Conservation (phyloP, 2,888 invertebrate genomes). For the Euzetes globulus region DNA sequence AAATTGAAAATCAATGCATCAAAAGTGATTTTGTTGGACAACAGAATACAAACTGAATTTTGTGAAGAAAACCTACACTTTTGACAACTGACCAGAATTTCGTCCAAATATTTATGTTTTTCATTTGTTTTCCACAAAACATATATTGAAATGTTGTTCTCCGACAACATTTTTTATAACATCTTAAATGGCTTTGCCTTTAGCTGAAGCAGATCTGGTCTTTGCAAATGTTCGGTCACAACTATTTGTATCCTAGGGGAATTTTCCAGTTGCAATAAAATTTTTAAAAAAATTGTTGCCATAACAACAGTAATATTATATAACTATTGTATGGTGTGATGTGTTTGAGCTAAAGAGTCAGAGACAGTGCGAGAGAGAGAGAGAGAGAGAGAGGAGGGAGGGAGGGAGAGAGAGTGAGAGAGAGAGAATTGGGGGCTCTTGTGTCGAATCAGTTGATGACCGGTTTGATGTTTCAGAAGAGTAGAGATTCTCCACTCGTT, state of each 20-base stretch:
- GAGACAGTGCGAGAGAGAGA: neutral
- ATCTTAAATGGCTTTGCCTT: neutral
- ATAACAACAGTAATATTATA: neutral
- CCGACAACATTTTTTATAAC: neutral
- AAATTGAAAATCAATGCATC: slow-evolving; percentile 7
- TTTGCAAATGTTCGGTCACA: neutral
- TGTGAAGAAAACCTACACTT: too few species aligned
- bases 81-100: neutral
- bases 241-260: neutral
- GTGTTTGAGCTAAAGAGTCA: neutral
- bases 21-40: neutral
- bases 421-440: too few species aligned
- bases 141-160: neutral
- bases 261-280: neutral
- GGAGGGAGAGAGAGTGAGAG: neutral
- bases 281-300: neutral
- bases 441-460: slow-evolving; percentile 1
- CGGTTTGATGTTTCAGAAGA: slow-evolving; percentile 3
- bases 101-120: neutral
- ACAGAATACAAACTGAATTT: neutral
- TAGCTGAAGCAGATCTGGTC: neutral
- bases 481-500: neutral
- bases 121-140: neutral
- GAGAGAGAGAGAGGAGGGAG: neutral
- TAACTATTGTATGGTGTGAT: neutral